phyloP scores from a whole-genome alignment of 2,797 vertebrate species.

The Neomorphus geoffroyi region DNA sequence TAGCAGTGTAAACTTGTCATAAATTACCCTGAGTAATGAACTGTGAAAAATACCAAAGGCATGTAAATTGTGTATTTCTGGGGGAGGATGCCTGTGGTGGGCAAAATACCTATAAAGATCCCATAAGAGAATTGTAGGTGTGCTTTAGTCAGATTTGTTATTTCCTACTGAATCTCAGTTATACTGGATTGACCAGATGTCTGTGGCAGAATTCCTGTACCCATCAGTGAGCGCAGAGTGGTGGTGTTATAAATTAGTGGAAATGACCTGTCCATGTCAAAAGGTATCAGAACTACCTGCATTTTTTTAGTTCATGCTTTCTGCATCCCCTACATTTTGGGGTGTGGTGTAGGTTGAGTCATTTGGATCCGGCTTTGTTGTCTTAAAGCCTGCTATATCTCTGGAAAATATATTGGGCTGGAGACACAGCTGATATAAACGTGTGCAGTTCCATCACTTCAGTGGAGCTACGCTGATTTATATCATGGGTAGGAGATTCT shows the following conservation, averaged over 20 bases:
- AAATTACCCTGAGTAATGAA: conserved; percentile 55
- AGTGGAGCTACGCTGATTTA: not conserved
- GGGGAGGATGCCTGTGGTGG: not conserved
- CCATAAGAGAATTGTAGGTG: not conserved
- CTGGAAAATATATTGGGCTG: not conserved
- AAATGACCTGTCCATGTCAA: not conserved
- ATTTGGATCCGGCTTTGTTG: not conserved
- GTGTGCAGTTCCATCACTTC: not conserved
- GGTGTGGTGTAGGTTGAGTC: not conserved
- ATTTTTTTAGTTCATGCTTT: not conserved
- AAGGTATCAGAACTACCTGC: not conserved
- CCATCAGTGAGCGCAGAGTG: not conserved
- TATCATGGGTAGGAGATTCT: not conserved
- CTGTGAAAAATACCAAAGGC: conserved; percentile 2
- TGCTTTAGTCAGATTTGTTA: conserved; percentile 5
- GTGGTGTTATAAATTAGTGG: not conserved
- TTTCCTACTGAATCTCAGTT: not conserved
- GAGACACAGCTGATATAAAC: not conserved
- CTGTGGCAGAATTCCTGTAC: not conserved
- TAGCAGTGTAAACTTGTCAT: conserved; percentile 43
- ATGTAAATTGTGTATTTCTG: conserved; percentile 35
- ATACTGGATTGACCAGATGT: not conserved
- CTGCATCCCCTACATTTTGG: not conserved
- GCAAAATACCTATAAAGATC: not conserved
- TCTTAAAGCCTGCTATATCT: not conserved